Percentiles rank a stretch among this genome's conserved stretches.
These are phyloP conservation scores for Macrosteles quadrilineatus DNA, from an alignment of 1,140 invertebrate species.

Conservation along the genomic window DNA sequence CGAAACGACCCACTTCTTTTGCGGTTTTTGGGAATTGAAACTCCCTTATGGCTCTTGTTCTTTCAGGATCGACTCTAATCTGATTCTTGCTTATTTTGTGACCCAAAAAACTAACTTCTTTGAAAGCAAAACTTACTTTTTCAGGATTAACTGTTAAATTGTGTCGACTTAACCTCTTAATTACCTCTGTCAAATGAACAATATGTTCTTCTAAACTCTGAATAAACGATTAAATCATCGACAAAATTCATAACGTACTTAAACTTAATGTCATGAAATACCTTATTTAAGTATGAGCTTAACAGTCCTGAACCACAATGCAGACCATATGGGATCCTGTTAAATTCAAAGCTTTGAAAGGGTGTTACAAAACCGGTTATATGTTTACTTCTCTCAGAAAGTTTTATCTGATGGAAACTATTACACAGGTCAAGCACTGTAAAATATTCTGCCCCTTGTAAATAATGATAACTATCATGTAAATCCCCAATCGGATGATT, in stretches of 20 bases:
- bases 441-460: not conserved
- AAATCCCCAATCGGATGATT: not conserved
- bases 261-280: not conserved
- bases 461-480: not conserved
- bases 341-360: not conserved
- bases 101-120: not conserved
- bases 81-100: not conserved
- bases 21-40: not conserved
- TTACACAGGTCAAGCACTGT: not conserved
- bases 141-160: slow-evolving; percentile 1
- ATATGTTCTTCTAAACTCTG: no score
- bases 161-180: no score
- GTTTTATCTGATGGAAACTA: not conserved
- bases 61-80: not conserved
- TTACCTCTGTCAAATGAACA: no score
- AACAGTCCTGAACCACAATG: not conserved
- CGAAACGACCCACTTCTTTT: not conserved
- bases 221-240: no score
- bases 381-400: not conserved
- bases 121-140: not conserved
- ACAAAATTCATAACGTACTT: not conserved
- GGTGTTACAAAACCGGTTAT: not conserved
- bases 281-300: not conserved
- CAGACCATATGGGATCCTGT: not conserved
- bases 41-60: not conserved